These are phyloP conservation scores for Amphimedon queenslandica DNA, from an alignment of 37 sponge, comb jelly and placozoan species.

Conservation along the genomic window DNA sequence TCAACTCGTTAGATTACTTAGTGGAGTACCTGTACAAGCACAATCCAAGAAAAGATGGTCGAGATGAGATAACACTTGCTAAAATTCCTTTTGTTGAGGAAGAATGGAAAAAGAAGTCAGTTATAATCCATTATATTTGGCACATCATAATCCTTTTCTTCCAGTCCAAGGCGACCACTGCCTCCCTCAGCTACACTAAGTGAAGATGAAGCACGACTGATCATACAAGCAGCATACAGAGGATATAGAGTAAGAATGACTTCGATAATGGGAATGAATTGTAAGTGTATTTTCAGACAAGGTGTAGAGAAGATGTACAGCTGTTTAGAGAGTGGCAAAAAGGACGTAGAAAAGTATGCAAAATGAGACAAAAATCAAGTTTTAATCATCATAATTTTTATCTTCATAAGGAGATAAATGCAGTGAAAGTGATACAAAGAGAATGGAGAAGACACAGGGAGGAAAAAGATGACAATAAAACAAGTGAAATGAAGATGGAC, in stretches of 20 bases:
- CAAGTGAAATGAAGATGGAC: too few relatives aligned
- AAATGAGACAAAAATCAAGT: too few relatives aligned
- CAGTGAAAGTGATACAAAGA: conserved; percentile 53
- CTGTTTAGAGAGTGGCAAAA: conserved; percentile 62
- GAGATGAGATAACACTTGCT: conserved; percentile 38
- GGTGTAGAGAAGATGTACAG: conserved; percentile 12
- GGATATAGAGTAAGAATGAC: conserved; percentile 62
- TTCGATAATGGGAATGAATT: too few relatives aligned
- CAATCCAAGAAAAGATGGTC: conserved; percentile 39
- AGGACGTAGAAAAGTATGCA: conserved; percentile 21
- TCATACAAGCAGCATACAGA: conserved; percentile 79
- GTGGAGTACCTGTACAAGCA: conserved; percentile 75
- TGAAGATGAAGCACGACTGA: conserved; percentile 76
- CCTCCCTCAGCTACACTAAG: conserved; percentile 84
- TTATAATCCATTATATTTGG: neutral
- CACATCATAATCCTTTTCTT: neutral
- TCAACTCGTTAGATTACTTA: conserved; percentile 77
- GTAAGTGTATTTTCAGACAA: conserved; percentile 17
- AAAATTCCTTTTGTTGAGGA: conserved; percentile 78
- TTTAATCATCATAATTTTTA: neutral
- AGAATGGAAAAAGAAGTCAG: conserved; percentile 65
- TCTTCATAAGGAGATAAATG: conserved; percentile 36
- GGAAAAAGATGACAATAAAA: too few relatives aligned
- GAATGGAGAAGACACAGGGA: conserved; percentile 63
- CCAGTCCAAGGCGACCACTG: conserved; percentile 80